These are phyloP conservation scores for Onychorhynchus coronatus DNA, from an alignment of 2,113 vertebrate species.

Conservation along the genomic window DNA sequence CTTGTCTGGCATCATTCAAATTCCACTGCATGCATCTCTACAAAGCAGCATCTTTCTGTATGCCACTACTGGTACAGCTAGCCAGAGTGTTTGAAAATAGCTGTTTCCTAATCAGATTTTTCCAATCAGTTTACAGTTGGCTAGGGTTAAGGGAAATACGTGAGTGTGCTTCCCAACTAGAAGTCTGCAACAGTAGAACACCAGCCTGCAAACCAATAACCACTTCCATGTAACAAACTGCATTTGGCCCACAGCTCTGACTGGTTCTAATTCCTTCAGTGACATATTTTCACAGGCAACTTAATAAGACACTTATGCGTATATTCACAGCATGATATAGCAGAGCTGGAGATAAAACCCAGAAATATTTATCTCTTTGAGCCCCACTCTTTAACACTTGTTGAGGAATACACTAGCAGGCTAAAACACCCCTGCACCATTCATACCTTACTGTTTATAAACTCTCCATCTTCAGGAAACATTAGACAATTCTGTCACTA, in stretches of 20 bases:
- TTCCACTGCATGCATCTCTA: not conserved
- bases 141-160: not conserved
- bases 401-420: not conserved
- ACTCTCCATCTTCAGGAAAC: not conserved
- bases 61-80: not conserved
- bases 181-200: not conserved
- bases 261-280: not conserved
- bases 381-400: not conserved
- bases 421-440: not conserved
- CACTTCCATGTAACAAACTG: not conserved
- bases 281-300: not conserved
- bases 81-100: not conserved
- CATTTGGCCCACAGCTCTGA: rapidly evolving
- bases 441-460: not conserved
- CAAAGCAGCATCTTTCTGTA: not conserved
- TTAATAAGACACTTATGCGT: not conserved
- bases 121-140: not conserved
- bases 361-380: not conserved
- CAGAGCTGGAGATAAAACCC: not conserved
- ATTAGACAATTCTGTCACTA: not conserved
- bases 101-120: not conserved
- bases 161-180: not conserved
- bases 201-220: not conserved
- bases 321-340: not conserved
- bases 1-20: not conserved